phyloP scores from a whole-genome alignment of 2,888 invertebrate species.

The Leucophora obtusa region DNA sequence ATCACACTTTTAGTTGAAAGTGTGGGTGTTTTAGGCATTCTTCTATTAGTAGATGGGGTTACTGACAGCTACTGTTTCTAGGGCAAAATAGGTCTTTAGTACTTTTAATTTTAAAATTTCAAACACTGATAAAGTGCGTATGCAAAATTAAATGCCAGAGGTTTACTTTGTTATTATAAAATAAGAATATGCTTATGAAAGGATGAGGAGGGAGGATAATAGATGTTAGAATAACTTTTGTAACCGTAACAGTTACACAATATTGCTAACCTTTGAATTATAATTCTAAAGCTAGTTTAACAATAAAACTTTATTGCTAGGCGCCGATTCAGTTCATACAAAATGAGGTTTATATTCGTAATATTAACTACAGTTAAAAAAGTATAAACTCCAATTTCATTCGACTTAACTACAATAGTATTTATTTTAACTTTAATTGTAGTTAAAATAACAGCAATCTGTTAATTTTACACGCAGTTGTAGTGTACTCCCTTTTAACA shows the following conservation, averaged over 20 bases:
- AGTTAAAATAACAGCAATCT: no score
- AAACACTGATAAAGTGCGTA: conserved; percentile 35
- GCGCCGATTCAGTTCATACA: no score
- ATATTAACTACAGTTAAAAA: no score
- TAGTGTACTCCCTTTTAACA: no score
- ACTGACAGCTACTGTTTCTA: conserved; percentile 54
- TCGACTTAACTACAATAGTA: no score
- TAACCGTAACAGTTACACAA: background rate
- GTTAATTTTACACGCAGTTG: no score
- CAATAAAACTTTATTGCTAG: no score
- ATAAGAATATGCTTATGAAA: background rate
- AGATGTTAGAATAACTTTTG: background rate
- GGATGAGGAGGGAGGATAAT: background rate
- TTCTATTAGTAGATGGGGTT: conserved; percentile 37
- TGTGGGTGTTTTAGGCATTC: conserved; percentile 30
- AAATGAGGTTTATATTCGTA: no score
- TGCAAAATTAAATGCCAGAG: conserved; percentile 64
- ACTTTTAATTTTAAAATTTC: background rate
- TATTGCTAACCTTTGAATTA: background rate
- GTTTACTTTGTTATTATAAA: conserved; percentile 56
- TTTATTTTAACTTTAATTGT: no score
- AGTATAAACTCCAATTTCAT: no score
- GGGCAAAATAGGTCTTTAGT: conserved; percentile 58
- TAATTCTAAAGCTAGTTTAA: background rate
- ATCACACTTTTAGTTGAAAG: background rate